Evolutionary conservation across 2,888 invertebrate species (phyloP).

Genomic region (Ceratothoa steindachneri): DNA sequence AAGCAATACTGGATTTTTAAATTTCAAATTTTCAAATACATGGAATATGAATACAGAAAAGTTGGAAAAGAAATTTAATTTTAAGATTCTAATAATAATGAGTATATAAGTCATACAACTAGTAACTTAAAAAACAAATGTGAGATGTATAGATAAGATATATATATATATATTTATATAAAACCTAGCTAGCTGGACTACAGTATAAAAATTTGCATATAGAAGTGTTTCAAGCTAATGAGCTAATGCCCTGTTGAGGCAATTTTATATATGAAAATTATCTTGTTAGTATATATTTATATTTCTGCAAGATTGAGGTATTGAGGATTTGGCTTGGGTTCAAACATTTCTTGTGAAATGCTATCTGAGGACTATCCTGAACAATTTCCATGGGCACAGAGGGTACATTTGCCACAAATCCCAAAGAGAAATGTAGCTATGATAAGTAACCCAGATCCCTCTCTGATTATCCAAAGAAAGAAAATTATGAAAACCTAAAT

Average conservation of each 20-base stretch:
- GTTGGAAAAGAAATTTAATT: not conserved
- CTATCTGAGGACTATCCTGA: too few relatives aligned
- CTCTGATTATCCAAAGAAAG: too few relatives aligned
- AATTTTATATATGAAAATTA: not conserved
- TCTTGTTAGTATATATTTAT: not conserved
- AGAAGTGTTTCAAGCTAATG: not conserved
- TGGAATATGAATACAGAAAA: not conserved
- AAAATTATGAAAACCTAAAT: too few relatives aligned
- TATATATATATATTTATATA: slow-evolving; percentile 12
- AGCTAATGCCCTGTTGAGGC: not conserved
- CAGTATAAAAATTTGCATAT: not conserved
- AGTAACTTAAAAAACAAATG: not conserved
- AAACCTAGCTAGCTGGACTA: not conserved
- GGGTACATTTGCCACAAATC: too few relatives aligned
- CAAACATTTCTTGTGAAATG: not conserved
- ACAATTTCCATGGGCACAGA: too few relatives aligned
- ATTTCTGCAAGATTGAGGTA: not conserved
- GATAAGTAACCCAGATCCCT: too few relatives aligned
- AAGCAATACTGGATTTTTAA: not conserved
- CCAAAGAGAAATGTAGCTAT: too few relatives aligned
- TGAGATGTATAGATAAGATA: slow-evolving; percentile 6
- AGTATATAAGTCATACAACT: slow-evolving; percentile 4
- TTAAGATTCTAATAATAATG: not conserved
- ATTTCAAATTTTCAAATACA: not conserved
- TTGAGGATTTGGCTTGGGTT: not conserved